Percentiles rank a stretch among this genome's conserved stretches.
These are phyloP conservation scores for Peromyscus leucopus DNA, from an alignment of 2,113 vertebrate species.

Conservation along the genomic window DNA sequence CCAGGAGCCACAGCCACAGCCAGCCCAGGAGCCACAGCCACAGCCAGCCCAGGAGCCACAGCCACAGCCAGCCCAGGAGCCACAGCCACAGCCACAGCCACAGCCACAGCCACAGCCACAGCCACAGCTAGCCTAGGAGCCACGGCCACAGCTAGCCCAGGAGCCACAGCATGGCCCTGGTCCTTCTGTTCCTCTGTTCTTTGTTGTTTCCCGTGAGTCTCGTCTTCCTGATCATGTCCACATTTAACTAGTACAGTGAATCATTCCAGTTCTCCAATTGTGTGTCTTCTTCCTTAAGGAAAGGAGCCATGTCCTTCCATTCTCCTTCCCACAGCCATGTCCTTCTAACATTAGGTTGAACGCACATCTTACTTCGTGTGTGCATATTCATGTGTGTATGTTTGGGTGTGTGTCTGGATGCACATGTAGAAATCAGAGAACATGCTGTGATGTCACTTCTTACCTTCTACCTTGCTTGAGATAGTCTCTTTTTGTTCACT, in stretches of 20 bases:
- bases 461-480: not conserved
- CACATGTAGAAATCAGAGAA: not conserved
- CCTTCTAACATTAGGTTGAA: not conserved
- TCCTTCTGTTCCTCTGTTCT: not conserved
- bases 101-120: no score
- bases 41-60: no score
- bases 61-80: no score
- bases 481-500: not conserved
- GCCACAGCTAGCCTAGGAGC: no score
- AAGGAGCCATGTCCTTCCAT: not conserved
- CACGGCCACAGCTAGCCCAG: not conserved
- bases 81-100: no score
- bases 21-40: no score
- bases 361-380: not conserved
- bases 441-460: not conserved
- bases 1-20: no score
- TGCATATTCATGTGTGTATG: not conserved
- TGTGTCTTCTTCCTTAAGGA: slow-evolving; percentile 16
- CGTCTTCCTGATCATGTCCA: not conserved
- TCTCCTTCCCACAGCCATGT: not conserved
- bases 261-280: not conserved
- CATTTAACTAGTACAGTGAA: not conserved
- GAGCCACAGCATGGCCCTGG: not conserved
- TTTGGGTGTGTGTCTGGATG: not conserved
- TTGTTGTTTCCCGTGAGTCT: no score